A percentile compares a stretch with the other conserved stretches of the same genome.
Evolutionary conservation across 2,113 vertebrate species (phyloP).

Genomic region (Trachemys scripta): DNA sequence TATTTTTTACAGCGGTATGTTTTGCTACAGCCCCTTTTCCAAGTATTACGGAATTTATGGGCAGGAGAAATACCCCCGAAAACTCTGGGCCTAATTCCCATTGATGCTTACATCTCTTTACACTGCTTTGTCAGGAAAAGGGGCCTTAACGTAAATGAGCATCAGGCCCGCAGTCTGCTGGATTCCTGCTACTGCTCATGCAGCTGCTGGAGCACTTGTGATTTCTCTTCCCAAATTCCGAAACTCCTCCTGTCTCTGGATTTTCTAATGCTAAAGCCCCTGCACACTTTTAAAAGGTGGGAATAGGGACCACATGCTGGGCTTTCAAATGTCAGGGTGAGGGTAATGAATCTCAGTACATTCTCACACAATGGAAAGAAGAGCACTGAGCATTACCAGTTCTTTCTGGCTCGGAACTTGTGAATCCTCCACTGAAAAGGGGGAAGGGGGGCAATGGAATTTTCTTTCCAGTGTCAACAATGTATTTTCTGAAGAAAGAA

Average conservation of each 20-base stretch:
- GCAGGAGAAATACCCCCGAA: not conserved
- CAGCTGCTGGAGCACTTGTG: not conserved
- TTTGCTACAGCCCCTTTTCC: not conserved
- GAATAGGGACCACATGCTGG: not conserved
- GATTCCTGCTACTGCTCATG: not conserved
- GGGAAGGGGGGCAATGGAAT: too few relatives aligned
- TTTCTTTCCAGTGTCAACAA: not conserved
- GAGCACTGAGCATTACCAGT: not conserved
- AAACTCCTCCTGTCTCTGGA: not conserved
- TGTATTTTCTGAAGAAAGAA: not conserved
- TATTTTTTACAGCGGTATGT: not conserved
- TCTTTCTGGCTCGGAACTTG: not conserved
- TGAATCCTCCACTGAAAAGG: fast-evolving
- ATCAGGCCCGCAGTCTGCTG: not conserved
- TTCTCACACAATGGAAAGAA: not conserved
- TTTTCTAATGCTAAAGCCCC: not conserved
- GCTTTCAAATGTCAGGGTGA: not conserved
- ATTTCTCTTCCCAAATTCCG: not conserved
- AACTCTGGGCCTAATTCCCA: not conserved
- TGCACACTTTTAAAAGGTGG: not conserved
- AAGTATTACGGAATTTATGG: not conserved
- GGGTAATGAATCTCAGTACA: not conserved
- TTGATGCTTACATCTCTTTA: not conserved
- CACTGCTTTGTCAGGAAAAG: fast-evolving
- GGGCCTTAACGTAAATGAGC: not conserved